phyloP scores from a whole-genome alignment of 2,797 vertebrate genomes.

The Crotalus adamanteus region DNA sequence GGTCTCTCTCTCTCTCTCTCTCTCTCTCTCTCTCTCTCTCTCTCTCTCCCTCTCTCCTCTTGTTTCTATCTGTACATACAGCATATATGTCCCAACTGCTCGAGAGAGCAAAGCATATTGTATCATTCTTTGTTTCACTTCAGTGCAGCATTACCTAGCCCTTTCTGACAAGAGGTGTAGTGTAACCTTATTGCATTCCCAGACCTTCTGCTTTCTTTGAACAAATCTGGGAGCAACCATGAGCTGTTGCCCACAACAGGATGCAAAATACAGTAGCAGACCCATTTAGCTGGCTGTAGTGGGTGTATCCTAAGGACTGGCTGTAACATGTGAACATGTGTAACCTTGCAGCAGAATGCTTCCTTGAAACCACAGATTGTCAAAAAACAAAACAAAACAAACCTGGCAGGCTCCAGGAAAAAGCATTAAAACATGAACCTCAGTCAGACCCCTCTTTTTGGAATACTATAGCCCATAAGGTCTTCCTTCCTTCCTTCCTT shows the following conservation, averaged over 20 bases:
- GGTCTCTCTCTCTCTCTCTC: background rate
- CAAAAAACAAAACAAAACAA: background rate
- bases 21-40: background rate
- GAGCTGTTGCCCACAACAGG: constrained; percentile 12
- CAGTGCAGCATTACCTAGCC: background rate
- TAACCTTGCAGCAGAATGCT: background rate
- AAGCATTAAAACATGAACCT: background rate
- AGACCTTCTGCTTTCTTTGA: background rate
- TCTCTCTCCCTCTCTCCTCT: no score
- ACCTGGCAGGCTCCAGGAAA: background rate
- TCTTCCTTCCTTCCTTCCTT: background rate
- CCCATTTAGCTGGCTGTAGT: background rate
- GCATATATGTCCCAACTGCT: background rate
- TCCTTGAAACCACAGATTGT: background rate
- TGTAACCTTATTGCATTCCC: background rate
- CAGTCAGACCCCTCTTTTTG: background rate
- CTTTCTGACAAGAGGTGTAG: background rate
- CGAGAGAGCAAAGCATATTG: background rate
- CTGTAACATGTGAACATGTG: background rate
- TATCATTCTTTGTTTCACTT: background rate
- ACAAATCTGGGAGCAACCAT: background rate
- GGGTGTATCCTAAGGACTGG: background rate
- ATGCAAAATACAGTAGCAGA: constrained; percentile 4
- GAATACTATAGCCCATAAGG: background rate
- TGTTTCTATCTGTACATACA: background rate